Evolutionary conservation across 2,113 vertebrate genomes (phyloP).

Genomic region (Gnathonemus echidnorhynchus): DNA sequence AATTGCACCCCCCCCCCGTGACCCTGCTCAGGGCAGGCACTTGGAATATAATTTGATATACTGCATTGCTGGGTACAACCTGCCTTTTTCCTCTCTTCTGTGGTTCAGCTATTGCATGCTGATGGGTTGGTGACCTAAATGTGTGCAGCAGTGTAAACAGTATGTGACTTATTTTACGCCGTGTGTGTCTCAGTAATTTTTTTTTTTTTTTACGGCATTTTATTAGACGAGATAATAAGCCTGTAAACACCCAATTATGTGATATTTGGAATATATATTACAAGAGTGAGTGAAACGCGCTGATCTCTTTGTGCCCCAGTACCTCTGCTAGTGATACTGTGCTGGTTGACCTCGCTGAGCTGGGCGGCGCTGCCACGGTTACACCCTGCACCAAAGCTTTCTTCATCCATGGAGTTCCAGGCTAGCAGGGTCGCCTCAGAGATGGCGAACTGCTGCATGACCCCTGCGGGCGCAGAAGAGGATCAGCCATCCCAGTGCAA

Average conservation of each 20-base stretch:
- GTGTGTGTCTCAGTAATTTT: not conserved
- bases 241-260: not conserved
- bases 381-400: constrained; percentile 85
- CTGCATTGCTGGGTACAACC: not conserved
- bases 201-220: not conserved
- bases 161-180: not conserved
- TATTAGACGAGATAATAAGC: not conserved
- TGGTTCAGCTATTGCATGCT: not conserved
- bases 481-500: not conserved
- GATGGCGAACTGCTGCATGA: constrained; percentile 95
- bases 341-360: constrained; percentile 90
- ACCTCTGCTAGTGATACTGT: constrained; percentile 74
- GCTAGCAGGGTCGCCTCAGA: constrained; percentile 92
- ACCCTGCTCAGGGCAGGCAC: too few species aligned
- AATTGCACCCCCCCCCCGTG: not conserved
- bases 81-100: not conserved
- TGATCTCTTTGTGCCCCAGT: constrained; percentile 2
- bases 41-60: not conserved
- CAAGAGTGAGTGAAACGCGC: not conserved
- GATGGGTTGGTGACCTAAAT: not conserved
- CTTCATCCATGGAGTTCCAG: constrained; percentile 95
- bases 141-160: not conserved
- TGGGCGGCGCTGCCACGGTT: constrained; percentile 84
- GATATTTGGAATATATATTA: not conserved
- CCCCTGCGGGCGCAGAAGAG: constrained; percentile 58